Evolutionary conservation across 2,113 vertebrate species (phyloP).

Genomic region (Lipotes vexillifer): DNA sequence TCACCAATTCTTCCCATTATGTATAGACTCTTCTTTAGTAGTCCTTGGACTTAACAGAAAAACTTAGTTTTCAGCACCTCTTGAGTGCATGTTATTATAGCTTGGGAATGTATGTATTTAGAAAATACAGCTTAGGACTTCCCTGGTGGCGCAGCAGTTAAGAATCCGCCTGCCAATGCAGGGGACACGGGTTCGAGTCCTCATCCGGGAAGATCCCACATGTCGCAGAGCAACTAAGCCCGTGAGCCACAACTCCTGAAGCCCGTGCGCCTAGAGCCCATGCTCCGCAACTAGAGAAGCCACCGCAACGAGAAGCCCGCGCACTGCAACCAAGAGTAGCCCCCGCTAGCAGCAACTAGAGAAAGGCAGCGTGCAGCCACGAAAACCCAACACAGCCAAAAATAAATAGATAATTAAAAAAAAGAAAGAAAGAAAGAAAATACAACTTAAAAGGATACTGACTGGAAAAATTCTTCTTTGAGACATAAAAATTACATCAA

Average conservation of each 20-base stretch:
- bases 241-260: too few species aligned
- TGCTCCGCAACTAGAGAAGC: too few species aligned
- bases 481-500: background rate
- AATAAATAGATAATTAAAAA: too few species aligned
- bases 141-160: too few species aligned
- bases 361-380: fast-evolving
- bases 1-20: background rate
- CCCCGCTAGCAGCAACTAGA: too few species aligned
- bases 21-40: background rate
- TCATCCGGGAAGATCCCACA: too few species aligned
- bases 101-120: background rate
- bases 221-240: too few species aligned
- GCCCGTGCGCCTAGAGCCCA: fast-evolving
- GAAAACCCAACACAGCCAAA: too few species aligned
- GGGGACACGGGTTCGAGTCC: too few species aligned
- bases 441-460: background rate
- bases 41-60: background rate
- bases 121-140: background rate
- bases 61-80: background rate
- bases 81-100: background rate
- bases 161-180: too few species aligned
- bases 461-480: background rate
- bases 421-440: background rate
- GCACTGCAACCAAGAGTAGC: too few species aligned
- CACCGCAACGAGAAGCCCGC: too few species aligned